Evolutionary conservation across 1,140 invertebrate species (phyloP).

Genomic region (Vanessa tameamea): DNA sequence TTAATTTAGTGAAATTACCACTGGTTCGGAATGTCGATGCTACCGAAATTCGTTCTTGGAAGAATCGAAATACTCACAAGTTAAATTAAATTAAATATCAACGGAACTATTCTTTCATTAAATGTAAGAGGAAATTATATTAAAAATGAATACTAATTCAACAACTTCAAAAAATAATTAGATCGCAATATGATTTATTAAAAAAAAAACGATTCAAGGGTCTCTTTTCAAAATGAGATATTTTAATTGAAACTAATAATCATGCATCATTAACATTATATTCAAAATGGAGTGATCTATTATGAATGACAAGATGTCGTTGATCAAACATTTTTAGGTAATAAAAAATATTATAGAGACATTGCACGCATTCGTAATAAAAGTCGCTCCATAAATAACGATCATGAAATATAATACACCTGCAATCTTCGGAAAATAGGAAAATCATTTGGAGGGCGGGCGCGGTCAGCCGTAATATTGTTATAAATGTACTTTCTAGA

Average conservation of each 20-base stretch:
- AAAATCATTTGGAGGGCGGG: conserved; percentile 78
- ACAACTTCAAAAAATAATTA: not conserved
- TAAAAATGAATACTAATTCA: not conserved
- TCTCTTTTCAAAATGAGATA: no score
- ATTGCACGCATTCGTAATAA: conserved; percentile 80
- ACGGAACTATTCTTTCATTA: no score
- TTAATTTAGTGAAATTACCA: no score
- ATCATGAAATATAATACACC: conserved; percentile 81
- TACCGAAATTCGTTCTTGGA: no score
- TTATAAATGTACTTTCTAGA: conserved; percentile 79
- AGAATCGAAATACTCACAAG: no score
- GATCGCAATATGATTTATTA: not conserved
- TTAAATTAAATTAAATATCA: no score
- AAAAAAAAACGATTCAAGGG: no score
- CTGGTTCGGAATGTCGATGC: no score
- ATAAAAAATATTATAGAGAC: conserved; percentile 79
- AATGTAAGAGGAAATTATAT: not conserved
- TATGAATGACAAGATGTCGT: conserved; percentile 55
- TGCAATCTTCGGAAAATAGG: conserved; percentile 79
- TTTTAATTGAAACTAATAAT: no score
- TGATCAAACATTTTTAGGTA: conserved; percentile 71
- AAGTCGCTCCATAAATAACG: conserved; percentile 79
- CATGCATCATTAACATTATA: not conserved
- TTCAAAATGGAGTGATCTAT: not conserved
- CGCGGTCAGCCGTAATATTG: conserved; percentile 78